These are phyloP conservation scores for Cottoperca gobio DNA, from an alignment of 2,797 vertebrate species.

Conservation along the genomic window DNA sequence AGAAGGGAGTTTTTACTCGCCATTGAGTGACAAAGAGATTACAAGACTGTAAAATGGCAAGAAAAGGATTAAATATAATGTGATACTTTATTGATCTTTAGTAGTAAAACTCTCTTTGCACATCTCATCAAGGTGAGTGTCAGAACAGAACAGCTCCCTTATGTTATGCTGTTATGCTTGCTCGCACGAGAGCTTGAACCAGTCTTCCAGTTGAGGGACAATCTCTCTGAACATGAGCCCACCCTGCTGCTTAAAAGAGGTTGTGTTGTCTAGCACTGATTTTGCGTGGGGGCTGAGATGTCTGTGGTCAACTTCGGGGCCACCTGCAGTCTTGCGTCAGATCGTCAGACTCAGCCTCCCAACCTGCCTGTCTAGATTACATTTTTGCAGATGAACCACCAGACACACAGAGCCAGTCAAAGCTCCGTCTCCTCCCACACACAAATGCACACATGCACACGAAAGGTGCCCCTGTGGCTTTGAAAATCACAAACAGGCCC, in stretches of 20 bases:
- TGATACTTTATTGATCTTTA: constrained; percentile 21
- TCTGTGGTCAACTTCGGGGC: constrained; percentile 52
- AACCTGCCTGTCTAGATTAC: not conserved
- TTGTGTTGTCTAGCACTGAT: constrained; percentile 50
- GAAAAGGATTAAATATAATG: constrained; percentile 15
- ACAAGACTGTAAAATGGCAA: constrained; percentile 16
- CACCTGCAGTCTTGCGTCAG: constrained; percentile 46
- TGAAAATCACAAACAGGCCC: constrained; percentile 53
- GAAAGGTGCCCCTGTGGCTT: constrained; percentile 25
- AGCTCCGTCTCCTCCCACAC: not conserved
- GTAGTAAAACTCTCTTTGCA: constrained; percentile 9
- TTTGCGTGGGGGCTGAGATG: constrained; percentile 40
- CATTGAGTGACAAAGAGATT: constrained; percentile 39
- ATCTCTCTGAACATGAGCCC: constrained; percentile 43
- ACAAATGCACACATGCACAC: not conserved
- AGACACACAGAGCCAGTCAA: constrained; percentile 22
- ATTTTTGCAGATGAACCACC: constrained; percentile 9
- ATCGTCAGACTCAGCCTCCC: constrained; percentile 23
- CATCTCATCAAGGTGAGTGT: constrained; percentile 4
- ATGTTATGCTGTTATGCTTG: constrained; percentile 18
- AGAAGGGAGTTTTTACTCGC: constrained; percentile 12
- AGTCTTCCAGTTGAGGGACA: constrained; percentile 19
- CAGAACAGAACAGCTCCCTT: not conserved
- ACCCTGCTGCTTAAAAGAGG: constrained; percentile 48
- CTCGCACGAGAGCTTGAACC: constrained; percentile 11